These are phyloP conservation scores for Pseudorasbora parva DNA, from an alignment of 2,113 vertebrate species.

Conservation along the genomic window DNA sequence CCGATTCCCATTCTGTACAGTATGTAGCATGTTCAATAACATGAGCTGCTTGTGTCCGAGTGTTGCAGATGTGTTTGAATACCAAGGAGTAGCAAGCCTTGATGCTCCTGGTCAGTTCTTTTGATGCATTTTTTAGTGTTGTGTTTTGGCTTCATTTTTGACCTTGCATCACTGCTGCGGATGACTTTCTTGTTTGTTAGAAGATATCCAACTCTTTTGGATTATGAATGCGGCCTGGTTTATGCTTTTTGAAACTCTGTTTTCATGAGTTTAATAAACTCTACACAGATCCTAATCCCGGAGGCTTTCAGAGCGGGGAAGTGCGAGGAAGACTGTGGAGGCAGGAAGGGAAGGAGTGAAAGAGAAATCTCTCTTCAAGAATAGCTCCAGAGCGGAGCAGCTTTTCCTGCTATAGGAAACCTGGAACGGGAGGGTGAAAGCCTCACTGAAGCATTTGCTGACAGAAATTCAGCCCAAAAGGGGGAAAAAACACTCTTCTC, in stretches of 20 bases:
- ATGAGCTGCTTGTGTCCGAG: no score
- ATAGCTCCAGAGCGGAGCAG: neutral
- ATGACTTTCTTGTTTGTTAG: neutral
- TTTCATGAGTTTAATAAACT: conserved; percentile 1
- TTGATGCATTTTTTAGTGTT: conserved; percentile 10
- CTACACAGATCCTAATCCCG: neutral
- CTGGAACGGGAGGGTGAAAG: conserved; percentile 19
- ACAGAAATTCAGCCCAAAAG: conserved; percentile 28
- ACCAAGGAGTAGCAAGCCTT: no score
- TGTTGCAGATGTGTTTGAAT: no score
- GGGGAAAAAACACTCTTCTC: neutral
- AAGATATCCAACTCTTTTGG: conserved; percentile 3
- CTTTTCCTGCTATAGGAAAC: conserved; percentile 51
- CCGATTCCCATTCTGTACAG: no score
- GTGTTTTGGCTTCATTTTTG: neutral
- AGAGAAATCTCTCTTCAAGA: conserved; percentile 13
- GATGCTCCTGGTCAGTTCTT: neutral
- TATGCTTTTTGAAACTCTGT: conserved; percentile 3
- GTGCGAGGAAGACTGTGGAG: neutral
- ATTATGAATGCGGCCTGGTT: neutral
- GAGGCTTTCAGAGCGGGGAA: neutral
- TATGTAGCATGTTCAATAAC: no score
- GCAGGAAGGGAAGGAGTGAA: conserved; percentile 13
- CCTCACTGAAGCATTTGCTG: conserved; percentile 8
- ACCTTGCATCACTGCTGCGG: neutral